Evolutionary conservation across 2,888 invertebrate genomes (phyloP).

Genomic region (Serripes groenlandicus): DNA sequence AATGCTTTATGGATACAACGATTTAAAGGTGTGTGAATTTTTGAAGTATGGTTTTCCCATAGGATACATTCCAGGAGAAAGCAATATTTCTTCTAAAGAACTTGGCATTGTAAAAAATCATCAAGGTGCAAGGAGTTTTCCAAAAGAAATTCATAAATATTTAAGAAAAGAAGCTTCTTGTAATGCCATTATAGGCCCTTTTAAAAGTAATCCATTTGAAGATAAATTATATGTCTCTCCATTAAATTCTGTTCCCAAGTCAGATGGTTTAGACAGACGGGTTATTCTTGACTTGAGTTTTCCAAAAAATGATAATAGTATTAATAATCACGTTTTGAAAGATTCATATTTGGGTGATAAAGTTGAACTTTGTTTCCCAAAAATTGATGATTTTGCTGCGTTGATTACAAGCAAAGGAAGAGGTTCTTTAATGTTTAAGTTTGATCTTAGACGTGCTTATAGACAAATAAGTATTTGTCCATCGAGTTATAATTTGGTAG

Average conservation of each 20-base stretch:
- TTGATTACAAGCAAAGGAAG: not conserved
- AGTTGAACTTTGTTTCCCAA: not conserved
- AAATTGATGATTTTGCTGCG: not conserved
- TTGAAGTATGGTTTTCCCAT: too few species aligned
- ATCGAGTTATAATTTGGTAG: not conserved
- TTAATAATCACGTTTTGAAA: not conserved
- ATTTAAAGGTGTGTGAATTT: too few species aligned
- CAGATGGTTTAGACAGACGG: not conserved
- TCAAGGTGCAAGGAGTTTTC: not conserved
- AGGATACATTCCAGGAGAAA: too few species aligned
- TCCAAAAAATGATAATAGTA: not conserved
- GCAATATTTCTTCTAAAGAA: too few species aligned
- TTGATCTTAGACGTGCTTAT: not conserved
- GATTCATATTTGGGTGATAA: constrained; percentile 1
- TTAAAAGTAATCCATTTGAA: not conserved
- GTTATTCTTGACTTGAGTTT: constrained; percentile 1
- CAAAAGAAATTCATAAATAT: not conserved
- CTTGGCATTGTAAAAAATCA: too few species aligned
- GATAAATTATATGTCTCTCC: not conserved
- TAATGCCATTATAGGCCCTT: not conserved
- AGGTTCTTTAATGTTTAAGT: not conserved
- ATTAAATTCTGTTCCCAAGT: not conserved
- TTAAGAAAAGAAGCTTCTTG: not conserved
- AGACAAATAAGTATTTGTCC: constrained; percentile 2
- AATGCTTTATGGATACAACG: too few species aligned